Base-by-base conservation (phyloP, 2,797 vertebrate genomes). In the Novumbra hubbsi region DNA sequence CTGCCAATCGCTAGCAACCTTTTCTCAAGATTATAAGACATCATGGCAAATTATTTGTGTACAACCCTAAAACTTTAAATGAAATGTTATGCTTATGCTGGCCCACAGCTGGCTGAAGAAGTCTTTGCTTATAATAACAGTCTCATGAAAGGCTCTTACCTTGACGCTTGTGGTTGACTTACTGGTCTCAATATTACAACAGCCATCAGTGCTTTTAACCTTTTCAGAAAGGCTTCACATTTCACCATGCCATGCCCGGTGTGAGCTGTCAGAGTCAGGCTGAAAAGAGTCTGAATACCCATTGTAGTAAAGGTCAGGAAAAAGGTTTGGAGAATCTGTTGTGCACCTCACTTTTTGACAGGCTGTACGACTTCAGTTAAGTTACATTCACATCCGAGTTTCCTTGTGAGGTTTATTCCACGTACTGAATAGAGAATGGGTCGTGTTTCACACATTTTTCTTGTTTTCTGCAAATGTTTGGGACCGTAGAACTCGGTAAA, bases 191-290 rank as follows among this genome's bases (percentile, higher is more conserved):
- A 30, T 90, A 84, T 88, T 88, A 85, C 84, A 73, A 57, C 45
- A 24, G 73, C 3, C 9, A 68, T 77, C 74, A 88, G 80, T 82
- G 85, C 88, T 86, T 76, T 79, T 84, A 88, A 90, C 88, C 85
- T 90, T 88, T 81, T 90, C 87, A 80, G 73, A 82, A 80, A 49
- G 82, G 84, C 84, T 87, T 34, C 30, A 67, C 38, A 4, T 34
- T 38, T 67, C 84, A 81, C 85, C 27, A 15, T 28, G 73, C 74
- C 69, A 41, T 57, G 78, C 66, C 75, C 81, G 72, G 72, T 79
- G 84, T 85, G 84, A 87, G 75, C 84, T 67, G 65, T 67, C 65
- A 80, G 78, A 82, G 82, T 84, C 77, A 86, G 79, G 81, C 87
- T 84, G 74, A 84, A 80, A 75, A 63, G 68, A 78, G 3, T 50